Evolutionary conservation across 2,797 vertebrate genomes (phyloP).

Genomic region (Enteromius radiatus): DNA sequence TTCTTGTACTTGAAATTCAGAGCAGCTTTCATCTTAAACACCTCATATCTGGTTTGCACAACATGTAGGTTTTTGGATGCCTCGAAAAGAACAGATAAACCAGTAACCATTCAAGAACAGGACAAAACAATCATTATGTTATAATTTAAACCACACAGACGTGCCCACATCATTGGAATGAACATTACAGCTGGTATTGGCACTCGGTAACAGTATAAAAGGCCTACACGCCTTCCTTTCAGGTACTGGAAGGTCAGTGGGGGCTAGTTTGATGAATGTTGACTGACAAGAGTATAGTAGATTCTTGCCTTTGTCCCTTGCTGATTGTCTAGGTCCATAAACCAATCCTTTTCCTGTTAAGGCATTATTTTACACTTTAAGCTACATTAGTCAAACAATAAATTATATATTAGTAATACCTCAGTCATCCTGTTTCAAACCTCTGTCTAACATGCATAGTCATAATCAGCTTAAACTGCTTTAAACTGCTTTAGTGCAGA

Average conservation of each 20-base stretch:
- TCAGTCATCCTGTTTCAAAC: background rate
- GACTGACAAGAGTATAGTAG: slow-evolving; percentile 15
- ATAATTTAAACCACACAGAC: slow-evolving; percentile 9
- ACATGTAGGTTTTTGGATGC: slow-evolving; percentile 44
- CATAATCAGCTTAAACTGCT: slow-evolving; percentile 29
- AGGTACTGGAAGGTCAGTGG: slow-evolving; percentile 1
- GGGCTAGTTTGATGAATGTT: background rate
- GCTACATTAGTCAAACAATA: background rate
- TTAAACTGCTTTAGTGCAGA: slow-evolving; percentile 34
- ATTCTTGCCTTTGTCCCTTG: background rate
- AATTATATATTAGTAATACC: background rate
- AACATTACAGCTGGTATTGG: background rate
- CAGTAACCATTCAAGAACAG: background rate
- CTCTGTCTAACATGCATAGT: background rate
- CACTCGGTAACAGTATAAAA: slow-evolving; percentile 4
- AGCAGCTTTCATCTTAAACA: slow-evolving; percentile 21
- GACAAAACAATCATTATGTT: slow-evolving; percentile 26
- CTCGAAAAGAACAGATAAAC: slow-evolving; percentile 43
- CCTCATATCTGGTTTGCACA: slow-evolving; percentile 38
- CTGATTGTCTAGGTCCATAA: background rate
- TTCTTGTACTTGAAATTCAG: slow-evolving; percentile 35
- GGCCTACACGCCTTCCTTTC: slow-evolving; percentile 1
- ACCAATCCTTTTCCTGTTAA: background rate
- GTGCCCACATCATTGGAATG: background rate
- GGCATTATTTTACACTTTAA: background rate